Evolutionary conservation across 2,888 invertebrate genomes (phyloP), one percentile per base, ranked within the genome.

Genomic region (Thecocarcelia acutangulata): DNA sequence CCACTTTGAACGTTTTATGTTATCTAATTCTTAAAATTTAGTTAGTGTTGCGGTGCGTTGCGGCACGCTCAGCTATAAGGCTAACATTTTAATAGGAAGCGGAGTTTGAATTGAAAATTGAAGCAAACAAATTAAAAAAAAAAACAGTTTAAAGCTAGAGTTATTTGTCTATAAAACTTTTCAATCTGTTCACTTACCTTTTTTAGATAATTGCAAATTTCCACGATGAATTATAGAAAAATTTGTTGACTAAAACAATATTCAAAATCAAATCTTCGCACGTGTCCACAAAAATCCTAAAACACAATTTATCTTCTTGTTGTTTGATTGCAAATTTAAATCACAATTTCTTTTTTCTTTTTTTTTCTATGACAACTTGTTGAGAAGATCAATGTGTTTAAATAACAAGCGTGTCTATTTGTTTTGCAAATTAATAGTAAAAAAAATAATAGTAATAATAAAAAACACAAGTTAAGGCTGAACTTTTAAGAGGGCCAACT

Each of bases 371-470:
- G 59, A 46, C 64, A 59, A 78, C 59, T 52, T 52, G 44, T 50
- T 69, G 78, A 74, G 70, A 78, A 78, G 78, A 82, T 82, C 82
- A 82, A 78, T 82, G 82, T 72, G 82, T 63, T 76, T 59, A 17
- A 44, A 66, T n/a, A 9, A 4, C 9, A 24, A 13, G 33, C 46
- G 33, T 4, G 21, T 66, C 50, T 63, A 24, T 68, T 59, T 48
- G 37, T 52, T 58, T 64, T 58, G 54, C 63, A 73, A 78, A 54
- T 61, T 72, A 15, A 54, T 44, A 54, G 17, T 44, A 59, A 66
- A 66, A 59, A 24, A 40, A 12, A 70, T n/a, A n/a, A n/a, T n/a
- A n/a, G n/a, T n/a, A n/a, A n/a, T n/a, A 17, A 50, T 15, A 5
- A 59, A 72, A 52, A 44, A n/a, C n/a, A n/a, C n/a, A n/a, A n/a